Evolutionary conservation across 1,140 invertebrate genomes (phyloP).

Genomic region (Ladona fulva): DNA sequence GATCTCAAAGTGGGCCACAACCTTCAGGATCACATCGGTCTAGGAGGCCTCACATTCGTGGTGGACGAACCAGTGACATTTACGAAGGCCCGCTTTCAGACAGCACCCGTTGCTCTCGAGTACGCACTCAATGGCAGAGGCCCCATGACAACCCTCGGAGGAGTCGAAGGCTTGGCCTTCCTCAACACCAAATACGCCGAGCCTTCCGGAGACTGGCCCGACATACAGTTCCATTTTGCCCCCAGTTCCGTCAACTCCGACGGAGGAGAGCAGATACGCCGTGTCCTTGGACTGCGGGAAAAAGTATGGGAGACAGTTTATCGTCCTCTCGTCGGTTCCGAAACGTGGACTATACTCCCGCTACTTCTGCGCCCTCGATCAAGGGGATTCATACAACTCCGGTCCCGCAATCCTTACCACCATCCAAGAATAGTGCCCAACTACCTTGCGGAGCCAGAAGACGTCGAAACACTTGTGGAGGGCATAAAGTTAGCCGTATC

Average conservation of each 20-base stretch:
- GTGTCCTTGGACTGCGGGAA: constrained; percentile 65
- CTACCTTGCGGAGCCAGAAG: constrained; percentile 73
- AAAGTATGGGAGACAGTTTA: constrained; percentile 76
- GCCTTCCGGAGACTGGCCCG: constrained; percentile 60
- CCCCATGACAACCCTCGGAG: constrained; percentile 66
- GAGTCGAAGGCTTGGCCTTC: constrained; percentile 73
- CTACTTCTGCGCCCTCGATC: constrained; percentile 72
- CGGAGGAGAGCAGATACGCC: constrained; percentile 61
- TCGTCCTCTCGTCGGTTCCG: constrained; percentile 63
- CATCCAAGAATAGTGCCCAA: constrained; percentile 85
- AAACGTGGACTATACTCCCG: constrained; percentile 77
- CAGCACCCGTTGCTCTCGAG: constrained; percentile 63
- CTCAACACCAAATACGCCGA: constrained; percentile 77
- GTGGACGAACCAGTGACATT: constrained; percentile 71
- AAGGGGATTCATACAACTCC: constrained; percentile 67
- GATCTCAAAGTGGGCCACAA: constrained; percentile 66
- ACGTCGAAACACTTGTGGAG: constrained; percentile 63
- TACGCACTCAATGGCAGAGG: constrained; percentile 70
- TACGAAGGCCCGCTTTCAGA: constrained; percentile 66
- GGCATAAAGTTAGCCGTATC: constrained; percentile 74
- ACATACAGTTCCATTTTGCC: constrained; percentile 79
- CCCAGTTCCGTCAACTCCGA: constrained; percentile 74
- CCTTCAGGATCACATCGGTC: constrained; percentile 73
- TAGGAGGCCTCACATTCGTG: constrained; percentile 72
- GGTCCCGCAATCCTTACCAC: constrained; percentile 65